phyloP scores from a whole-genome alignment of 2,797 vertebrate species.

The Carcharodon carcharias region DNA sequence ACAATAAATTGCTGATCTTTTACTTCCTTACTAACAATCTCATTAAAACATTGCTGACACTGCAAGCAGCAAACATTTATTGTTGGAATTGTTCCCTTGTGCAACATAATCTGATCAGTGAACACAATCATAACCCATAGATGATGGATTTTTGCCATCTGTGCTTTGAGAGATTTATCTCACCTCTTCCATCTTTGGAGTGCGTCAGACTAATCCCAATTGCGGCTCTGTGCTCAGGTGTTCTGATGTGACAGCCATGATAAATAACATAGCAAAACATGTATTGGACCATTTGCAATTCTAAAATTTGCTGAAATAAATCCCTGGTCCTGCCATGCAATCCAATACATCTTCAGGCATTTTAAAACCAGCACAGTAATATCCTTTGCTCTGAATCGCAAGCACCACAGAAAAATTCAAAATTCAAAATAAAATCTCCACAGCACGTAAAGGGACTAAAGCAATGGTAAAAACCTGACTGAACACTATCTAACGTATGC shows the following conservation, averaged over 20 bases:
- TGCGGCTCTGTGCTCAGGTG: neutral
- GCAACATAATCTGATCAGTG: neutral
- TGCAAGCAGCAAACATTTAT: neutral
- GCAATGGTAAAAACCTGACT: neutral
- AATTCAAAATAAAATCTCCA: neutral
- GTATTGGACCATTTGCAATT: neutral
- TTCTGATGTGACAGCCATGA: neutral
- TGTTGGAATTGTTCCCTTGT: neutral
- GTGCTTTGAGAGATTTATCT: neutral
- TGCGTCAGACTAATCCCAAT: neutral
- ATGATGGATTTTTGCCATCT: neutral
- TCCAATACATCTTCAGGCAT: neutral
- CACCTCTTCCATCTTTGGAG: neutral
- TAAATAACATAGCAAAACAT: neutral
- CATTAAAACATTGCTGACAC: neutral
- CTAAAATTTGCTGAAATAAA: constrained; percentile 6
- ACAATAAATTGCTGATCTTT: neutral
- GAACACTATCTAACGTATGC: too few relatives aligned
- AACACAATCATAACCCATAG: neutral
- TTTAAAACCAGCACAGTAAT: neutral
- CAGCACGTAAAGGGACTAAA: neutral
- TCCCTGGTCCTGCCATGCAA: neutral
- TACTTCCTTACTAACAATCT: neutral
- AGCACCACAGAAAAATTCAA: neutral
- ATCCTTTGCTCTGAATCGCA: neutral